A percentile compares a stretch with the other conserved stretches of the same genome.
These are phyloP conservation scores for Drosophila picticornis DNA, from an alignment of 2,888 invertebrate species.

Conservation along the genomic window DNA sequence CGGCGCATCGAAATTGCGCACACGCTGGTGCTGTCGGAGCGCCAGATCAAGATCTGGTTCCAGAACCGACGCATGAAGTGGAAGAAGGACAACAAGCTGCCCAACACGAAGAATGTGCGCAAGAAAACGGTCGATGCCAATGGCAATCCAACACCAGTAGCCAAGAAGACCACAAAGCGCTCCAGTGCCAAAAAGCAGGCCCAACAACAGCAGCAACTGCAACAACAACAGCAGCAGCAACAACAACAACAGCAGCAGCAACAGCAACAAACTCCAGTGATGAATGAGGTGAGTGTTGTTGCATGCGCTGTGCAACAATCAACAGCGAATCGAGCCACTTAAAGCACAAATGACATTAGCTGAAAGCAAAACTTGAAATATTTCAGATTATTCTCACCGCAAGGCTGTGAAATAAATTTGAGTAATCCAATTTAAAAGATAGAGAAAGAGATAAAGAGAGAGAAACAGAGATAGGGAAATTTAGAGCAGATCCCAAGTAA, in stretches of 20 bases:
- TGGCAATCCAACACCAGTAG: conserved; percentile 84
- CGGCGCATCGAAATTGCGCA: conserved; percentile 99
- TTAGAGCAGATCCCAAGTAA: neutral
- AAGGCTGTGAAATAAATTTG: neutral
- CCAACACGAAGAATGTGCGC: conserved; percentile 88
- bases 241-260: conserved; percentile 55
- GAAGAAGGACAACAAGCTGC: conserved; percentile 90
- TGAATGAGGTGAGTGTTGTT: conserved; percentile 84
- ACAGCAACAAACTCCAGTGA: conserved; percentile 80
- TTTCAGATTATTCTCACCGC: neutral
- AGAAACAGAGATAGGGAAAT: neutral
- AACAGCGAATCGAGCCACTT: conserved; percentile 49
- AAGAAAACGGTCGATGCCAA: conserved; percentile 86
- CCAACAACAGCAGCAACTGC: conserved; percentile 69
- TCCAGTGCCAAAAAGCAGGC: conserved; percentile 81
- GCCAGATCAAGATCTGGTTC: conserved; percentile 96
- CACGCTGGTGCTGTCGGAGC: conserved; percentile 95
- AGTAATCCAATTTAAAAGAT: neutral
- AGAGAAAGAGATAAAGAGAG: neutral
- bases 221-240: conserved; percentile 62
- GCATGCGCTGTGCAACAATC: conserved; percentile 50
- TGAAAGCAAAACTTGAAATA: conserved; percentile 8
- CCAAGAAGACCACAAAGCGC: conserved; percentile 84
- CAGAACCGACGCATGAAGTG: conserved; percentile 94
- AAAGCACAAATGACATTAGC: conserved; percentile 42